Base-by-base conservation (phyloP, 2,888 invertebrate genomes). In the Drosophila testacea region DNA sequence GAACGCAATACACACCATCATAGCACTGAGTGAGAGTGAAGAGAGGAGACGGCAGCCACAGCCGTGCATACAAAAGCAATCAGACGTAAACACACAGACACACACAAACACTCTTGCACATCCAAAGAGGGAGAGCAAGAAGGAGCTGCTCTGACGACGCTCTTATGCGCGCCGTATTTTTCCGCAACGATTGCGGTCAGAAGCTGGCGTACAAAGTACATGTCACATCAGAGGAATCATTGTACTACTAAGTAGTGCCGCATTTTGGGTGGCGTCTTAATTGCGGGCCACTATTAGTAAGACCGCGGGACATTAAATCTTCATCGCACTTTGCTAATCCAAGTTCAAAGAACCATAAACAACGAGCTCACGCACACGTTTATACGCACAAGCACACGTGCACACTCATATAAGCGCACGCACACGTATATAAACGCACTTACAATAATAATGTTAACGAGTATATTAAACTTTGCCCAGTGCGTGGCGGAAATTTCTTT, bases 401-500 rank as follows among this genome's bases (percentile, higher is more conserved):
- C 38, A 46, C 32, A 30, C 57, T 16, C 41, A 63, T 36, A 51
- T 41, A 41, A 41, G 11, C 22, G 22, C 16, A 61, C 32, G 10
- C 46, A 52, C 51, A 27, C 59, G n/a, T 47, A 67, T 16, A 11
- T 34, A 34, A 34, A 34, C 42, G 38, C 56, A 38, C 66, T 11
- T 36, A 42, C 55, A 32, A 56, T 36, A 46, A 42, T 13, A 57
- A 91, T 92, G 91, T 73, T 90, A 73, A 73, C 88, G 67, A 76
- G 83, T 50, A 69, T 90, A 27, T 78, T 88, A 64, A 88, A 88
- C 80, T 88, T 91, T 80, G 79, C 81, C 71, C 91, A 91, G 72
- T 88, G 89, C 62, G 83, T 90, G 62, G 75, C 91, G 62, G 91
- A 89, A 74, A 91, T 92, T 59, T 91, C 91, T 11, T 63, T 92